These are phyloP conservation scores for Drosophila merina DNA, from an alignment of 2,888 invertebrate species.

Conservation along the genomic window DNA sequence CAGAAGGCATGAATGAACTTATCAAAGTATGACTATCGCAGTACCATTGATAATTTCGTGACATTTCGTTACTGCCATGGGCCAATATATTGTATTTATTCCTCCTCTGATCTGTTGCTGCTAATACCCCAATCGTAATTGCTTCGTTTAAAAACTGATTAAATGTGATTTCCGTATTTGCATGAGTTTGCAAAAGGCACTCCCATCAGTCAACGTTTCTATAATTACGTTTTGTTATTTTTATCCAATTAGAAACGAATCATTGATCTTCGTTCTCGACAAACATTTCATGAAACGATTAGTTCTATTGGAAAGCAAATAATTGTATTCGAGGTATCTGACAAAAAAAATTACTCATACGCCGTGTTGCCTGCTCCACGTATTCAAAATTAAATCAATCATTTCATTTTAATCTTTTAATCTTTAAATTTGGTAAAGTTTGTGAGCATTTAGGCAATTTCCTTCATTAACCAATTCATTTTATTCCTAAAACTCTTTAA, in stretches of 20 bases:
- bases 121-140: background rate
- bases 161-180: background rate
- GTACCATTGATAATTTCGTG: slow-evolving; percentile 15
- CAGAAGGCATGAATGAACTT: slow-evolving; percentile 25
- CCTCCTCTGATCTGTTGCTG: background rate
- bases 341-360: too few relatives aligned
- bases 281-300: background rate
- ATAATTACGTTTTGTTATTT: background rate
- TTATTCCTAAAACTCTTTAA: too few relatives aligned
- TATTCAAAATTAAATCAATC: too few relatives aligned
- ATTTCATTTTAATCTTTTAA: too few relatives aligned
- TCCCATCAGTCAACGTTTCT: background rate
- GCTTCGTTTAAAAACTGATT: too few relatives aligned
- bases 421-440: too few relatives aligned
- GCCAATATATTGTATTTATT: background rate
- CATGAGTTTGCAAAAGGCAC: background rate
- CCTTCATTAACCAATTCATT: too few relatives aligned
- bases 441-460: too few relatives aligned
- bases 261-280: background rate
- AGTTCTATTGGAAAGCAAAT: background rate
- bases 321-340: too few relatives aligned
- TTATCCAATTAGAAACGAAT: slow-evolving; percentile 4
- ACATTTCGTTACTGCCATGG: background rate
- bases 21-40: slow-evolving; percentile 16
- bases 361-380: background rate